Conservation (phyloP, 2,888 invertebrate species). For the Chironomus tentans region DNA sequence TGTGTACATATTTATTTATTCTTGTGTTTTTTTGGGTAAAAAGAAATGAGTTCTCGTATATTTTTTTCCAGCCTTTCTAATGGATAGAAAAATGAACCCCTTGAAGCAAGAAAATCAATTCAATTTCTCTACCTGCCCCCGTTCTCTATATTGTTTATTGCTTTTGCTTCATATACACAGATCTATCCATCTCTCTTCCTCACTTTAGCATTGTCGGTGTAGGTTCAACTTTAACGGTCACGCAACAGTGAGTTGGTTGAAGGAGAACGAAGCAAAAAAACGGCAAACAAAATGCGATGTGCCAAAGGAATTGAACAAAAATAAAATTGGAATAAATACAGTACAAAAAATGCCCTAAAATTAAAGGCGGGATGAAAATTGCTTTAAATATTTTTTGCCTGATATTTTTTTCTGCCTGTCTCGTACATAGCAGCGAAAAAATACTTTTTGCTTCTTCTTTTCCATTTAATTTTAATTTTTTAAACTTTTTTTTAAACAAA, state of each 20-base stretch:
- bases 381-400: conserved; percentile 8
- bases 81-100: neutral
- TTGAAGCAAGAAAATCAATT: conserved; percentile 16
- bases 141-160: neutral
- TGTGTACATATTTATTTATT: too few relatives aligned
- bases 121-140: conserved; percentile 16
- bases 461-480: neutral
- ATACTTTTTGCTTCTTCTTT: neutral
- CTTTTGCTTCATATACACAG: neutral
- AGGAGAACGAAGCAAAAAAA: neutral
- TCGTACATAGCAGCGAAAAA: neutral
- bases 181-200: neutral
- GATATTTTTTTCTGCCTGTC: neutral
- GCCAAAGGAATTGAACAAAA: neutral
- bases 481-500: neutral
- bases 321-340: neutral
- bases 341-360: conserved; percentile 3
- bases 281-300: neutral
- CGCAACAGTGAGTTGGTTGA: conserved; percentile 19
- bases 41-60: too few relatives aligned
- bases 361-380: conserved; percentile 21
- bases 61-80: neutral
- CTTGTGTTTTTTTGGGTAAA: too few relatives aligned
- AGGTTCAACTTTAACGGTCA: conserved; percentile 17
- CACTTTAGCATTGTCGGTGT: neutral